Percentiles rank a stretch among this genome's conserved stretches.
phyloP scores from a whole-genome alignment of 2,888 invertebrate species.

The Ypsolopha sequella region DNA sequence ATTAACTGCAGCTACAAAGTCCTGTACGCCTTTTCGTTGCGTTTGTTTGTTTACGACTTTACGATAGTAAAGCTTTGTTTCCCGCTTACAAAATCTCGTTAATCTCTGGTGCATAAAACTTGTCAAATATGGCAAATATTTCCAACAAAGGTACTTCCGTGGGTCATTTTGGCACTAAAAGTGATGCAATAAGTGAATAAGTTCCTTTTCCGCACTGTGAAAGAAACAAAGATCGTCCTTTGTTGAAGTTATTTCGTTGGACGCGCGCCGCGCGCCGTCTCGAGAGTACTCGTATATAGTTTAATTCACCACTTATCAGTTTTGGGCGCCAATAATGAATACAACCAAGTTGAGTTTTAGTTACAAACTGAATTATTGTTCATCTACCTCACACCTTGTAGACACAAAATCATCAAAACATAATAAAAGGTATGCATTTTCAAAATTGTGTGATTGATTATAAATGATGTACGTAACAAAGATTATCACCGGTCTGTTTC shows the following conservation, averaged over 20 bases:
- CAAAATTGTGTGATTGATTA: too few species aligned
- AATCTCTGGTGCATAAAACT: slow-evolving; percentile 1
- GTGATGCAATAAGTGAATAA: slow-evolving; percentile 4
- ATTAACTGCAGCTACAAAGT: neutral
- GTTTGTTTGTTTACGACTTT: too few species aligned
- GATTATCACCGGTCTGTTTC: slow-evolving; percentile 18
- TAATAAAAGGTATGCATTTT: too few species aligned
- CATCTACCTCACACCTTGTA: too few species aligned
- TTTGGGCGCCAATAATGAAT: too few species aligned
- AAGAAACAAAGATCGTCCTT: neutral
- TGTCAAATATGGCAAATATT: neutral
- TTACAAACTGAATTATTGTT: too few species aligned
- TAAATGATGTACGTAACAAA: neutral
- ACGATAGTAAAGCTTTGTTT: neutral
- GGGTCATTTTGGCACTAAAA: neutral
- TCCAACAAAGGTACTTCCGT: neutral
- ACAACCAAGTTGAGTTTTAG: too few species aligned
- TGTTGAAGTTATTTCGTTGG: neutral
- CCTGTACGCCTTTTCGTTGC: neutral
- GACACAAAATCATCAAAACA: too few species aligned
- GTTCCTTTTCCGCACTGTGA: slow-evolving; percentile 5
- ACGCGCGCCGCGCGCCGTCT: neutral
- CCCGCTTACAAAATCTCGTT: neutral
- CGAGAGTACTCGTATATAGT: neutral
- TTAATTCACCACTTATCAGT: slow-evolving; percentile 4